phyloP scores from a whole-genome alignment of 2,888 invertebrate species.

The Andrena chrysosceles region DNA sequence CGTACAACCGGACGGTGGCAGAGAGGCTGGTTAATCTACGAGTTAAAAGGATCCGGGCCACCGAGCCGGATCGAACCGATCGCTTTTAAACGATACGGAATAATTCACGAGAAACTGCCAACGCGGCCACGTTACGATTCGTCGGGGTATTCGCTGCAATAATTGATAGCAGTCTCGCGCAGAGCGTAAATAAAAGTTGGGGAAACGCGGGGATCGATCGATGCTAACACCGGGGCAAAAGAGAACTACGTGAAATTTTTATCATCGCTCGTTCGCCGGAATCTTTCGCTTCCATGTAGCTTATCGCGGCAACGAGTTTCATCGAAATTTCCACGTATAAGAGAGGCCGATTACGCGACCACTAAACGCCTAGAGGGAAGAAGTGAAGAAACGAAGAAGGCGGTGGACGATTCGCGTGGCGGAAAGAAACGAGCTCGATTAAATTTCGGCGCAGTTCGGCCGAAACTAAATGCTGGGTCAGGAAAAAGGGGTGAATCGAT shows the following conservation, averaged over 20 bases:
- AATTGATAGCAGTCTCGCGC: slow-evolving; percentile 42
- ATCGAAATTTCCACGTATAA: slow-evolving; percentile 31
- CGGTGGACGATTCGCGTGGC: slow-evolving; percentile 15
- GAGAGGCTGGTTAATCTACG: too few relatives aligned
- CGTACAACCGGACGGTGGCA: too few relatives aligned
- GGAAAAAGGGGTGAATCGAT: slow-evolving; percentile 25
- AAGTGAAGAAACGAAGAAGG: background rate
- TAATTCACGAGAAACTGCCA: slow-evolving; percentile 48
- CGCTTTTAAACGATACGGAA: slow-evolving; percentile 47
- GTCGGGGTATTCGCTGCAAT: slow-evolving; percentile 51
- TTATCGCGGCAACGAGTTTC: background rate
- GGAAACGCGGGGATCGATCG: slow-evolving; percentile 33
- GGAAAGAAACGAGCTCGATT: slow-evolving; percentile 35
- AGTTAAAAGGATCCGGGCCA: slow-evolving; percentile 4
- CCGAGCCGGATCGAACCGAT: background rate
- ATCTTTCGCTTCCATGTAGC: slow-evolving; percentile 10
- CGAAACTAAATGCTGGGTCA: slow-evolving; percentile 30
- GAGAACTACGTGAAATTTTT: slow-evolving; percentile 42
- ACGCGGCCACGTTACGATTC: slow-evolving; percentile 47
- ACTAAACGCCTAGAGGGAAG: too few relatives aligned
- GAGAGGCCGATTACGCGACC: too few relatives aligned
- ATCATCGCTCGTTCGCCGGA: slow-evolving; percentile 42
- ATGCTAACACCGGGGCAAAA: background rate
- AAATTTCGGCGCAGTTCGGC: slow-evolving; percentile 22
- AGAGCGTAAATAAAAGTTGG: slow-evolving; percentile 51